These are phyloP conservation scores for Cydia amplana DNA, from an alignment of 1,140 invertebrate species.

Conservation along the genomic window DNA sequence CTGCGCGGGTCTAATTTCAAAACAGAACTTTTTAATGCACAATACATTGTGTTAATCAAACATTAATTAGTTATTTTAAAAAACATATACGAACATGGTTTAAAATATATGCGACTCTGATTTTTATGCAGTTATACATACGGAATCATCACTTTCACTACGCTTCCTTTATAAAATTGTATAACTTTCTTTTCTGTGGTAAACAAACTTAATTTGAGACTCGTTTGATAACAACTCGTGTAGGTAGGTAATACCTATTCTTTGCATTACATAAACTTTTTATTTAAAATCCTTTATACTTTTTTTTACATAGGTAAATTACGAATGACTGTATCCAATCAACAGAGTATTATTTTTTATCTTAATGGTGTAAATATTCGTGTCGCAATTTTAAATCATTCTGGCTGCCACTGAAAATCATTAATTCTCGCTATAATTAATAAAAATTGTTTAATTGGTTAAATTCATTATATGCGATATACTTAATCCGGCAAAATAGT, in stretches of 20 bases:
- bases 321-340: too few species aligned
- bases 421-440: too few species aligned
- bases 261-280: too few species aligned
- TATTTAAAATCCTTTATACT: too few species aligned
- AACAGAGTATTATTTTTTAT: too few species aligned
- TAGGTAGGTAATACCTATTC: neutral
- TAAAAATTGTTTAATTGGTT: too few species aligned
- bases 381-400: too few species aligned
- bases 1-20: neutral
- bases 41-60: slow-evolving; percentile 21
- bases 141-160: slow-evolving; percentile 43
- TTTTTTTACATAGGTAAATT: too few species aligned
- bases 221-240: neutral
- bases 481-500: too few species aligned
- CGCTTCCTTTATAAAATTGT: slow-evolving; percentile 40
- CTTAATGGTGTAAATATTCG: too few species aligned
- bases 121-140: neutral
- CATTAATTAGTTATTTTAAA: neutral
- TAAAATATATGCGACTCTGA: neutral
- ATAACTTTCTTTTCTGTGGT: slow-evolving; percentile 34
- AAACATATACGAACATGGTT: neutral
- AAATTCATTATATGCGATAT: too few species aligned
- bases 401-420: too few species aligned
- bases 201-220: neutral
- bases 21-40: neutral